Evolutionary conservation across 2,888 invertebrate species (phyloP).

Genomic region (Barypeithes pellucidus): DNA sequence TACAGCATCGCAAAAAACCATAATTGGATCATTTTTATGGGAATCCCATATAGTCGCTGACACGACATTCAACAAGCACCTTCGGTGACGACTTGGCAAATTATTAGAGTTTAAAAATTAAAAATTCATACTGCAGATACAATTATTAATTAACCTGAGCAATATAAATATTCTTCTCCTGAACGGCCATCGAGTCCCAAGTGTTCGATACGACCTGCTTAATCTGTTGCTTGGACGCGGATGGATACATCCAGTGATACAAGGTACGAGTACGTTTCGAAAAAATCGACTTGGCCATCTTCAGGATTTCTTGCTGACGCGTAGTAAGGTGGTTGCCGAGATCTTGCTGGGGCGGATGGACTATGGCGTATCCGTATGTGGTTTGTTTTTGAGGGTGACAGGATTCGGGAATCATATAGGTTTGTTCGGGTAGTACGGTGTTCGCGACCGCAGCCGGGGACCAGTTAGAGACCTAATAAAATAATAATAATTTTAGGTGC

Average conservation of each 20-base stretch:
- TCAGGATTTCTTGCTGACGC: constrained; percentile 66
- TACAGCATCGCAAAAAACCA: too few species aligned
- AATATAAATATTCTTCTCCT: constrained; percentile 71
- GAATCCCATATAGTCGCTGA: too few species aligned
- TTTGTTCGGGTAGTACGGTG: neutral
- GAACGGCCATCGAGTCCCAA: constrained; percentile 68
- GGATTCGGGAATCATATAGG: neutral
- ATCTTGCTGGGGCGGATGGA: constrained; percentile 7
- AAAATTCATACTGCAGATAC: too few species aligned
- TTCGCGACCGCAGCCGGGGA: neutral
- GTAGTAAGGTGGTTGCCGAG: constrained; percentile 18
- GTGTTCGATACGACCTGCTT: constrained; percentile 68
- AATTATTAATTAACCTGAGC: constrained; percentile 71
- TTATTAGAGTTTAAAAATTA: too few species aligned
- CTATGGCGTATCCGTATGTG: constrained; percentile 5
- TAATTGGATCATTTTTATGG: too few species aligned
- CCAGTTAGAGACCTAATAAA: neutral
- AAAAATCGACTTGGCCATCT: constrained; percentile 70
- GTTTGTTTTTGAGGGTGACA: constrained; percentile 4
- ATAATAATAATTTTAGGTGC: too few species aligned
- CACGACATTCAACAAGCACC: too few species aligned
- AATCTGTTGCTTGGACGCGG: constrained; percentile 68
- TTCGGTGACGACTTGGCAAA: too few species aligned
- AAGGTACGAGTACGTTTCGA: constrained; percentile 70
- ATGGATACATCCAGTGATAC: constrained; percentile 71